Evolutionary conservation across 92 coral and sea anemone genomes (phyloP).

Genomic region (Bergia sp.): DNA sequence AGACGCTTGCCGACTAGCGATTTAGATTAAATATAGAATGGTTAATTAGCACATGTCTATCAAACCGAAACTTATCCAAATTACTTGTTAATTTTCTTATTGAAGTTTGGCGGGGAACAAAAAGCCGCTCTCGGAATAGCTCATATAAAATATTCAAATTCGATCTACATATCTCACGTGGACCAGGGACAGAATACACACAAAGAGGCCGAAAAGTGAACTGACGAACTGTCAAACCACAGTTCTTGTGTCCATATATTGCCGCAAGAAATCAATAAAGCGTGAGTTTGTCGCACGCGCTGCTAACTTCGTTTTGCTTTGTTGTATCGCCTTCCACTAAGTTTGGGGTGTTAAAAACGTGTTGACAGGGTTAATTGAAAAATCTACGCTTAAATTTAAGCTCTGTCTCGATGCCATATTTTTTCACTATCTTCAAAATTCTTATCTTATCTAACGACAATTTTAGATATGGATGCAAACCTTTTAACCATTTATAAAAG

Average conservation of each 20-base stretch:
- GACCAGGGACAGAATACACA: constrained; percentile 64
- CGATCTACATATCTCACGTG: constrained; percentile 55
- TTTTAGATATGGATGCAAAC: constrained; percentile 1
- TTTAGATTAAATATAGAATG: constrained; percentile 97
- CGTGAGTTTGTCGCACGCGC: constrained; percentile 72
- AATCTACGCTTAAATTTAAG: constrained; percentile 18
- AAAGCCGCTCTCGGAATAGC: constrained; percentile 94
- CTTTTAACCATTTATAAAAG: background rate
- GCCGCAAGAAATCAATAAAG: constrained; percentile 71
- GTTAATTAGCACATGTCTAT: constrained; percentile 99
- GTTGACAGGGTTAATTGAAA: constrained; percentile 84
- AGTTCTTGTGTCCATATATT: constrained; percentile 52
- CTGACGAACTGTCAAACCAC: constrained; percentile 69
- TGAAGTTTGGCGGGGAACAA: constrained; percentile 99
- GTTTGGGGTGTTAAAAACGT: constrained; percentile 62
- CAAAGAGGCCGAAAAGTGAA: constrained; percentile 70
- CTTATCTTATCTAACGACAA: background rate
- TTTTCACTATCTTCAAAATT: background rate
- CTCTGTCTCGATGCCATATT: background rate
- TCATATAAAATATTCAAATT: constrained; percentile 97
- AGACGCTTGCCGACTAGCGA: constrained; percentile 92
- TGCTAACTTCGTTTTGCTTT: constrained; percentile 69
- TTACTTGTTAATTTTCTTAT: constrained; percentile 99
- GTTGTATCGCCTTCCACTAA: constrained; percentile 73
- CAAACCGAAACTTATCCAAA: constrained; percentile 99